Conservation (phyloP, 2,888 invertebrate species). For the Mongoloraphidia duomilia region DNA sequence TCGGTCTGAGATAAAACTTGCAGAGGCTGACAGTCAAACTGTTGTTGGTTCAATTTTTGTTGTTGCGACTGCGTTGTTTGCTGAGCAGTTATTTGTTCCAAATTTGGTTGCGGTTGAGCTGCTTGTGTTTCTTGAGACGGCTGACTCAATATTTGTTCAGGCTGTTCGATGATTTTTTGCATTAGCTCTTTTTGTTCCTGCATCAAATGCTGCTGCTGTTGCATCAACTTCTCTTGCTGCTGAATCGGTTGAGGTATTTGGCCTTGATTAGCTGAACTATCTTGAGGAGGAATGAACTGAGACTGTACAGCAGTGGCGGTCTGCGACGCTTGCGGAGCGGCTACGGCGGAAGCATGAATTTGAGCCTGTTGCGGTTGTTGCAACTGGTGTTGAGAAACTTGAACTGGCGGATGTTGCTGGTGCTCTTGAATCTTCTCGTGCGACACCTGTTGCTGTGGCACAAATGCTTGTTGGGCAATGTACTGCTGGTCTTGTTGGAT, state of each 20-base stretch:
- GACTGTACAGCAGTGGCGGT: constrained; percentile 5
- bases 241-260: constrained; percentile 6
- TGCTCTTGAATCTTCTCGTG: constrained; percentile 9
- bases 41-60: too few relatives aligned
- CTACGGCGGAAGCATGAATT: neutral
- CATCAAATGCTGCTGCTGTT: constrained; percentile 2
- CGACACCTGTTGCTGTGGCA: constrained; percentile 15
- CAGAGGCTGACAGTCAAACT: too few relatives aligned
- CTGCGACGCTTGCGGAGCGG: constrained; percentile 1
- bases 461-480: constrained; percentile 16
- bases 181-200: neutral
- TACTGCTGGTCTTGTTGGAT: constrained; percentile 18
- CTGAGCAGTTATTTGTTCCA: too few relatives aligned
- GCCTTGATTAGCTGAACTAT: too few relatives aligned
- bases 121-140: too few relatives aligned
- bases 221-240: constrained; percentile 4
- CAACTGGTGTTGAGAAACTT: constrained; percentile 8
- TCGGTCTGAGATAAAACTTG: too few relatives aligned
- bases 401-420: constrained; percentile 13
- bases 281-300: too few relatives aligned
- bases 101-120: too few relatives aligned
- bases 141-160: too few relatives aligned
- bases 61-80: too few relatives aligned
- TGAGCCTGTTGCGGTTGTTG: constrained; percentile 11
- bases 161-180: too few relatives aligned